A percentile compares a stretch with the other conserved stretches of the same genome.
These are phyloP conservation scores for Chalcis sispes DNA, from an alignment of 2,888 invertebrate genomes.

Conservation along the genomic window DNA sequence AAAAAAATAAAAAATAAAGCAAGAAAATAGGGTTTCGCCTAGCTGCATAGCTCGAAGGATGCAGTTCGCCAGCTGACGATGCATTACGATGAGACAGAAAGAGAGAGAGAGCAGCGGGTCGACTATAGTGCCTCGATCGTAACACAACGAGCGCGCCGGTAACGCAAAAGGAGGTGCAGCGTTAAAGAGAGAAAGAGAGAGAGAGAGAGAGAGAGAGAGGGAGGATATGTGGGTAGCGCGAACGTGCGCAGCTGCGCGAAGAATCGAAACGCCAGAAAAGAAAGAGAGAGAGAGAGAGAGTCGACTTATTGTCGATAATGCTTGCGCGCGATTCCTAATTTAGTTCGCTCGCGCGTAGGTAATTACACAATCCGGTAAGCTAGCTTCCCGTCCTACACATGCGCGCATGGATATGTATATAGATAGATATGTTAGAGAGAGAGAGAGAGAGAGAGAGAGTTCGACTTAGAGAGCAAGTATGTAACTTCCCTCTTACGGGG, in stretches of 20 bases:
- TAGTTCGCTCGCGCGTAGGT: slow-evolving; percentile 63
- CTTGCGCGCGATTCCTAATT: slow-evolving; percentile 72
- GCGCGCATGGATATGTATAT: neutral
- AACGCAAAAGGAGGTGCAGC: neutral
- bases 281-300: too few species aligned
- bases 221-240: too few species aligned
- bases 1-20: slow-evolving; percentile 24
- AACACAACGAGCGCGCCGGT: neutral
- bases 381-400: slow-evolving; percentile 59
- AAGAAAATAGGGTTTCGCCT: slow-evolving; percentile 54
- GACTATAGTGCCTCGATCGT: slow-evolving; percentile 17
- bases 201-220: too few species aligned
- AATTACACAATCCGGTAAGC: slow-evolving; percentile 40
- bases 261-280: too few species aligned
- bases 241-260: too few species aligned
- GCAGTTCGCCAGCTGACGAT: slow-evolving; percentile 73
- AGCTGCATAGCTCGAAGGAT: slow-evolving; percentile 55
- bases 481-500: too few species aligned
- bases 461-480: too few species aligned
- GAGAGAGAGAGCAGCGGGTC: slow-evolving; percentile 57
- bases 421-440: too few species aligned
- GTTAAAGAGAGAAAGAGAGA: neutral
- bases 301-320: slow-evolving; percentile 59
- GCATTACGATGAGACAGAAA: slow-evolving; percentile 44
- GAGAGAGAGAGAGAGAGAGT: too few species aligned